phyloP scores from a whole-genome alignment of 1,140 invertebrate species.

The Octopus sinensis region DNA sequence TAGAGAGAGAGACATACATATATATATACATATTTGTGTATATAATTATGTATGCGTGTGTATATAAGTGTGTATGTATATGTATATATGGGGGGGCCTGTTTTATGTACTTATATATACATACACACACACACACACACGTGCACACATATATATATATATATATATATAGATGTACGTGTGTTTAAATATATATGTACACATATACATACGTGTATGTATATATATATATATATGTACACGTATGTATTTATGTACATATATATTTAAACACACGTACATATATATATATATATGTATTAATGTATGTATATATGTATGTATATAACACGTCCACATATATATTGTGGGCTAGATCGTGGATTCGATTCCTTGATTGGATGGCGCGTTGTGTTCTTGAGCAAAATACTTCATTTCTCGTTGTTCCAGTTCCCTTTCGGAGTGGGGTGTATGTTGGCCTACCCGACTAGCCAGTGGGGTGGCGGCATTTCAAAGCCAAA shows the following conservation, averaged over 20 bases:
- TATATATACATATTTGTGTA: too few species aligned
- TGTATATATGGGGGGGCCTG: background rate
- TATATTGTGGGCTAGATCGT: too few species aligned
- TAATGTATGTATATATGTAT: background rate
- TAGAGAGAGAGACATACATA: too few species aligned
- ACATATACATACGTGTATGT: background rate
- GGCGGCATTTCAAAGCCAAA: too few species aligned
- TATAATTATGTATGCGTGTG: background rate
- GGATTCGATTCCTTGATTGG: too few species aligned
- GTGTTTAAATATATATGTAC: background rate
- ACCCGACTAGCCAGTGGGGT: too few species aligned
- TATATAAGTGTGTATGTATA: background rate
- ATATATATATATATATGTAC: background rate
- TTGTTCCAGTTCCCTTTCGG: too few species aligned
- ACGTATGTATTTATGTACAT: background rate
- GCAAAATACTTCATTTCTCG: too few species aligned
- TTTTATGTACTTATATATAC: too few species aligned
- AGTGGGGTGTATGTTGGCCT: too few species aligned
- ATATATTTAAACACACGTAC: background rate
- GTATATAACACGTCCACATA: background rate
- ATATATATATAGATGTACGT: background rate
- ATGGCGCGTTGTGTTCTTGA: too few species aligned
- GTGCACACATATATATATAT: background rate
- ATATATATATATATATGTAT: background rate
- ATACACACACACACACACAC: too few species aligned